Base-by-base conservation (phyloP, 2,113 vertebrate genomes). In the Pimephales promelas region DNA sequence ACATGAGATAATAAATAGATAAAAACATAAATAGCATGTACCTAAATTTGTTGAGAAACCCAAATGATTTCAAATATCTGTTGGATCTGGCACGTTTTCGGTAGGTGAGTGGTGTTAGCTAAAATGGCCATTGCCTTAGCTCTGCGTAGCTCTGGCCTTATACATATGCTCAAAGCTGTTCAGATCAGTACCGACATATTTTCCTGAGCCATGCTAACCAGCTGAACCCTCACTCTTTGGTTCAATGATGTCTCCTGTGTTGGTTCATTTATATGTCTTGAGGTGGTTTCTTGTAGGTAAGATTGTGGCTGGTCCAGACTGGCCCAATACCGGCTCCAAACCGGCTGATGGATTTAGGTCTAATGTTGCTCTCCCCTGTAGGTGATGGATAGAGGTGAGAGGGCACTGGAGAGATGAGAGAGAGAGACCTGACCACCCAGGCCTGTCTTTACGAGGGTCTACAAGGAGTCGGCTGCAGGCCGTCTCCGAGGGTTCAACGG, bases 381-480 rank as follows among this genome's bases (percentile, higher is more conserved):
- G 85, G 85, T 93, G 92, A 94, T 93, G 89, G 92, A 95, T 94
- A 88, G 91, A 90, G 90, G 90, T 91, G 90, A 91, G 88, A 81
- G 81, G 71, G 52, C 45, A 36, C 64, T 72, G 74, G 49, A 79
- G 81, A 40, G 59, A 73, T 71, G 64, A 76, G 75, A 47, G 75
- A 31, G 31, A 40, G n/a, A 80, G 49, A 70, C 85, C 91, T 92
- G 90, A 89, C 93, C 92, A 93, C 92, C 93, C 92, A 93, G 83
- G 86, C 83, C 86, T 88, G 82, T 87, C 88, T 93, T 93, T 93
- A 92, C 90, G 88, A 90, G 91, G 89, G 70, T 84, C 87, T 89
- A 84, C 85, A 87, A 90, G 91, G 92, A 93, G 91, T 90, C 89
- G 86, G 92, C 92, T 91, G 91, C 83, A 70, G 87, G 86, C 86